Evolutionary conservation across 2,888 invertebrate species (phyloP), one percentile per base, ranked within the genome.

Genomic region (Globia sparganii): DNA sequence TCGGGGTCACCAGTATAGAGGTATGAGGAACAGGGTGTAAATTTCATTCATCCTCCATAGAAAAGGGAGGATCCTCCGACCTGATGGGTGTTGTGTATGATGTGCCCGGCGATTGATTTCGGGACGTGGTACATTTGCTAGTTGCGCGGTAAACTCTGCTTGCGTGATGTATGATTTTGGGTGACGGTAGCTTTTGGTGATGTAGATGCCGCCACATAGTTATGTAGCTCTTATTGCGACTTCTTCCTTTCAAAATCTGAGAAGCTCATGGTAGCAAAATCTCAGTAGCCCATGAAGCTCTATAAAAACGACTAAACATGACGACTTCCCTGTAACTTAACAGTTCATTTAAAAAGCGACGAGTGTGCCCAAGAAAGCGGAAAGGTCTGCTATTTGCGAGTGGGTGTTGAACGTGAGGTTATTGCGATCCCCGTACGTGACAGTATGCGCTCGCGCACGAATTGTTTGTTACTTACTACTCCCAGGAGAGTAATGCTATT

Each of bases 331-430:
- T 58, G 72, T 68, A 43, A 70, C 76, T 80, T 81, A 75, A 76
- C 80, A 80, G 80, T 81, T 86, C 53, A 84, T 81, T 82, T 75
- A 78, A 82, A 88, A 86, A 86, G 81, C 80, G 84, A 85, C 81
- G 72, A 86, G 77, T 84, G 84, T 86, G 53, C 25, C 85, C 86
- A 91, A 90, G 93, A 94, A 94, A 94, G 92, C 93, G 93, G 91
- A 93, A 93, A 92, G 90, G 89, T 90, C 89, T 72, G 58, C 65
- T 72, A 70, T 83, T 89, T 87, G 88, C 90, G 88, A 87, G 90
- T 86, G 83, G 85, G 86, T 86, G 88, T 87, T 76, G 87, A 90
- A 93, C 93, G 94, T 94, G 93, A 93, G 89, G 89, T 87, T 89
- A 91, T 92, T 91, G 91, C 86, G 79, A 81, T 81, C 72, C 73